phyloP scores from a whole-genome alignment of 2,888 invertebrate species.

The Achlya flavicornis region DNA sequence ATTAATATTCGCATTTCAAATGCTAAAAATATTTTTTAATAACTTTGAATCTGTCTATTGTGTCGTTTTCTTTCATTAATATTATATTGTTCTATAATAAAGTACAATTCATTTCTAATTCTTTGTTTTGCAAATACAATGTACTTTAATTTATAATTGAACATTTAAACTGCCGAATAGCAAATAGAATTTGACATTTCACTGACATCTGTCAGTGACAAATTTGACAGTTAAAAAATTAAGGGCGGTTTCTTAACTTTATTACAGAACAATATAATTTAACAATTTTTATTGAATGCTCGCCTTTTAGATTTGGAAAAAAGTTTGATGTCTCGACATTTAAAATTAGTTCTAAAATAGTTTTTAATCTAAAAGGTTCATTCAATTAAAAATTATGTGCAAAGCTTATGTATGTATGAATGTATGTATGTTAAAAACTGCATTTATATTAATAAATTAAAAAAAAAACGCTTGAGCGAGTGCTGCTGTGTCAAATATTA shows the following conservation, averaged over 20 bases:
- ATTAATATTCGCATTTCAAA: neutral
- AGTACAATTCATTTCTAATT: neutral
- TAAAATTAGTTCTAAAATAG: no score
- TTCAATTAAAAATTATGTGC: neutral
- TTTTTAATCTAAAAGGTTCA: neutral
- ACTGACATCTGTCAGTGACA: neutral
- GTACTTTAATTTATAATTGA: no score
- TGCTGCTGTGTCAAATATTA: constrained; percentile 64
- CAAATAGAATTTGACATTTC: no score
- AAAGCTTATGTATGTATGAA: constrained; percentile 19
- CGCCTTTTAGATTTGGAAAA: neutral
- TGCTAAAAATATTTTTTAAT: neutral
- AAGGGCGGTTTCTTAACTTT: neutral
- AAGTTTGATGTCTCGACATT: neutral
- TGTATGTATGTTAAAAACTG: constrained; percentile 49
- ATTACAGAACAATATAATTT: neutral
- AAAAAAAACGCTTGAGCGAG: constrained; percentile 60
- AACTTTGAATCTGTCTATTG: neutral
- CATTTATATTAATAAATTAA: constrained; percentile 61
- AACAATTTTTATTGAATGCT: constrained; percentile 7
- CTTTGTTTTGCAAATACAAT: no score
- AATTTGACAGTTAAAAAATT: neutral
- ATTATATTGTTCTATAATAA: neutral
- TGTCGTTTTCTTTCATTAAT: neutral
- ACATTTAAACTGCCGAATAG: no score